These are phyloP conservation scores for Grammomys dolichurus DNA, from an alignment of 2,113 vertebrate genomes.

Conservation along the genomic window DNA sequence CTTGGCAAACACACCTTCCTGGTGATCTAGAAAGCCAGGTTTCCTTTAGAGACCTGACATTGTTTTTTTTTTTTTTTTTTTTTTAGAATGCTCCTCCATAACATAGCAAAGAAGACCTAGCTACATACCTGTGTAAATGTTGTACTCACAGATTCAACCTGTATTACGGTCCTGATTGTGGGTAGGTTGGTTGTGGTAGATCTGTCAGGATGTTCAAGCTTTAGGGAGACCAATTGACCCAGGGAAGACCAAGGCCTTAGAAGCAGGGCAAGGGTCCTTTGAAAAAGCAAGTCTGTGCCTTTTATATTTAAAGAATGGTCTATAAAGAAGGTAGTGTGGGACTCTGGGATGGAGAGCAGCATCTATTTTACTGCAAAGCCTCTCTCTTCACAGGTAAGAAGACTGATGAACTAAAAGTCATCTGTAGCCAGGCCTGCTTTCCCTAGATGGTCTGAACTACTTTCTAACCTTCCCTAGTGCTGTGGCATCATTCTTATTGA, in stretches of 20 bases:
- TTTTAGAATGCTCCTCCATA: not conserved
- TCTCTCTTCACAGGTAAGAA: not conserved
- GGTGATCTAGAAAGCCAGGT: not conserved
- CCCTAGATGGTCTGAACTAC: not conserved
- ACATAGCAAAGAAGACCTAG: not conserved
- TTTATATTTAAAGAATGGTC: not conserved
- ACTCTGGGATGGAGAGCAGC: not conserved
- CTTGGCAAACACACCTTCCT: not conserved
- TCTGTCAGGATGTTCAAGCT: not conserved
- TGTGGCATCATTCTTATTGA: not conserved
- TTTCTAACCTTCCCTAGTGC: not conserved
- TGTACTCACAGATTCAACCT: not conserved
- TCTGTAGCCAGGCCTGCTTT: not conserved
- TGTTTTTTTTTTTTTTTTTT: not conserved
- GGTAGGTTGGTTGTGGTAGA: not conserved
- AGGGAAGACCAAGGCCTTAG: not conserved
- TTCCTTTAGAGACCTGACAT: conserved; percentile 13
- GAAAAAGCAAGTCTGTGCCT: not conserved
- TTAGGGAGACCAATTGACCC: not conserved
- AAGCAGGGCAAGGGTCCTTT: not conserved
- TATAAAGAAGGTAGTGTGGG: not conserved
- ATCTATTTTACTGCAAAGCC: not conserved
- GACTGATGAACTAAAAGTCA: not conserved
- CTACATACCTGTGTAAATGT: not conserved
- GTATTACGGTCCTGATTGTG: not conserved